phyloP scores from a whole-genome alignment of 2,888 invertebrate species.

The Nomada goodeniana region DNA sequence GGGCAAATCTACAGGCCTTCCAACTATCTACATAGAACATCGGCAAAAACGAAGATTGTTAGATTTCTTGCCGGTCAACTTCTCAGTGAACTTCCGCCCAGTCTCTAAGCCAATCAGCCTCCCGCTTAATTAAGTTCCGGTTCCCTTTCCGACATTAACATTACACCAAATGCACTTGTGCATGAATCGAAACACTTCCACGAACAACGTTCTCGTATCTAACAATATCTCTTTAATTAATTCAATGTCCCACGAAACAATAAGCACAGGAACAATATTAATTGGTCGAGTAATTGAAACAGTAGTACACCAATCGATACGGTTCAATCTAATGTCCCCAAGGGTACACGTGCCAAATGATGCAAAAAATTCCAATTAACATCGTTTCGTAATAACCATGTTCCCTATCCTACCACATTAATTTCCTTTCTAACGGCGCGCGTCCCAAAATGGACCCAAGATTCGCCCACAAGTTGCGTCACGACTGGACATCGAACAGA shows the following conservation, averaged over 20 bases:
- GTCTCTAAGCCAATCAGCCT: constrained; percentile 4
- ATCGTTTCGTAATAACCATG: too few relatives aligned
- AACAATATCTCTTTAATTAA: too few relatives aligned
- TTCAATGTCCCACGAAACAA: too few relatives aligned
- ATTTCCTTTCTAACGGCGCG: too few relatives aligned
- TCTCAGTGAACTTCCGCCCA: neutral
- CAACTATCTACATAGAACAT: constrained; percentile 10
- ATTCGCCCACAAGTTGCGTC: neutral
- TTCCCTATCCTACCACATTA: too few relatives aligned
- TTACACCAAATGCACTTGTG: neutral
- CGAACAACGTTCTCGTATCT: neutral
- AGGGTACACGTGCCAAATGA: too few relatives aligned
- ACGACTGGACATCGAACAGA: constrained; percentile 3
- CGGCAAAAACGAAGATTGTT: neutral
- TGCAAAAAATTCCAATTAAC: too few relatives aligned
- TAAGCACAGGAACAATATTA: too few relatives aligned
- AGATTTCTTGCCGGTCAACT: neutral
- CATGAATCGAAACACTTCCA: neutral
- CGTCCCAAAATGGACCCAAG: too few relatives aligned
- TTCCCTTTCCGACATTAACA: neutral
- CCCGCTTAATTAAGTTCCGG: neutral
- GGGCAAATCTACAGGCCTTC: constrained; percentile 22
- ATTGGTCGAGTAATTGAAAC: too few relatives aligned
- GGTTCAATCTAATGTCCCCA: too few relatives aligned
- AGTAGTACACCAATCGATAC: too few relatives aligned